phyloP scores from a whole-genome alignment of 2,888 invertebrate genomes.

The Ormyrus thymus region DNA sequence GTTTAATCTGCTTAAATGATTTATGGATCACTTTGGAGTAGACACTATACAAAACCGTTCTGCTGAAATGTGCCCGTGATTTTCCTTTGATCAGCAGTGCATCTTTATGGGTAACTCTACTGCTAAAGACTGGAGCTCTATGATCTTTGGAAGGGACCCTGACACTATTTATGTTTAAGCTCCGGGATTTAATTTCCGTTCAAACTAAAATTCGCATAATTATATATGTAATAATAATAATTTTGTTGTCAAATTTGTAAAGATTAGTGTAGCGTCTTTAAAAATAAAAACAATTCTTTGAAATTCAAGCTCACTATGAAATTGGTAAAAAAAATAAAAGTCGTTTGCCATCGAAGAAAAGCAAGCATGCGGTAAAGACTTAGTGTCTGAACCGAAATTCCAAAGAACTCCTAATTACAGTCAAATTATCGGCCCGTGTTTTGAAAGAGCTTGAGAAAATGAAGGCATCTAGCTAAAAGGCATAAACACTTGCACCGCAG shows the following conservation, averaged over 20 bases:
- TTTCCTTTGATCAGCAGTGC: constrained; percentile 50
- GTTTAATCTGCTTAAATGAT: constrained; percentile 65
- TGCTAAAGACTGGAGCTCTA: background rate
- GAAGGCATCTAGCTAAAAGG: background rate
- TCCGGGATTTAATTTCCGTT: no score
- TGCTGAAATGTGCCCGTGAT: constrained; percentile 13
- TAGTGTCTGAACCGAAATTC: background rate
- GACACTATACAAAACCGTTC: constrained; percentile 16
- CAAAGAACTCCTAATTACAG: background rate
- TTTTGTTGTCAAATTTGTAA: background rate
- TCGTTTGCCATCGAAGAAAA: no score
- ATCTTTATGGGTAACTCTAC: constrained; percentile 27
- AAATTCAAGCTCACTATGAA: no score
- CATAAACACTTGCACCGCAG: constrained; percentile 8
- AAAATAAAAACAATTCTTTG: no score
- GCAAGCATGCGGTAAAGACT: no score
- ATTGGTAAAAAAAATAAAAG: no score
- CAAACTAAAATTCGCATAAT: background rate
- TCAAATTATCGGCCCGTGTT: constrained; percentile 11
- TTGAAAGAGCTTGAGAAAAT: constrained; percentile 1
- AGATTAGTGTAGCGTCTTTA: background rate
- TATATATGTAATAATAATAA: background rate
- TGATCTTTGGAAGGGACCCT: constrained; percentile 18
- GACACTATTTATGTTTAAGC: constrained; percentile 1
- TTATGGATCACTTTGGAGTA: constrained; percentile 53